Conservation (phyloP, 2,797 vertebrate species). For the Clarias fuscus region DNA sequence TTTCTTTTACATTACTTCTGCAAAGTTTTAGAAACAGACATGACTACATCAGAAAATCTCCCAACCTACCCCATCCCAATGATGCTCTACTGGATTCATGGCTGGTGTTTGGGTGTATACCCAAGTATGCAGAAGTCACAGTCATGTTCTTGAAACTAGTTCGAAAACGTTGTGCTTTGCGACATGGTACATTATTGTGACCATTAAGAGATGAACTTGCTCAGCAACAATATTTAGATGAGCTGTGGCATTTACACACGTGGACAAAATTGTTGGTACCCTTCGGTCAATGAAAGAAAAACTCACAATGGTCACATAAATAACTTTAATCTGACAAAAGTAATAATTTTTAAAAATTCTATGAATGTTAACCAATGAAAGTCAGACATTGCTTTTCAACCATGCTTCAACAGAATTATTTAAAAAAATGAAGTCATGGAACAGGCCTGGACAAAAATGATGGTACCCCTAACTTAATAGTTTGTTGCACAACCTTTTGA, state of each 20-base stretch:
- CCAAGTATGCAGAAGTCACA: background rate
- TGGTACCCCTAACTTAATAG: too few species aligned
- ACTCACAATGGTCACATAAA: too few species aligned
- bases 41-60: background rate
- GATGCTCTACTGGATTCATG: background rate
- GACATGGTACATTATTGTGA: background rate
- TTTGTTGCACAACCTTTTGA: too few species aligned
- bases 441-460: too few species aligned
- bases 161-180: background rate
- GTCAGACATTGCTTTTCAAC: too few species aligned
- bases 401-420: too few species aligned
- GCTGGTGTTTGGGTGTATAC: background rate
- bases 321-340: too few species aligned
- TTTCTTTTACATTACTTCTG: background rate
- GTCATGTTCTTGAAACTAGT: background rate
- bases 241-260: background rate
- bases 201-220: background rate
- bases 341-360: too few species aligned
- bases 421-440: too few species aligned
- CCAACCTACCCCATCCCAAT: background rate
- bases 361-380: too few species aligned
- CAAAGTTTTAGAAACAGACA: background rate
- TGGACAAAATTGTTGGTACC: too few species aligned
- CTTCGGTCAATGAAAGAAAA: too few species aligned
- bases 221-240: background rate